Conservation (phyloP, 1,140 invertebrate genomes). For the Orussus abietinus region DNA sequence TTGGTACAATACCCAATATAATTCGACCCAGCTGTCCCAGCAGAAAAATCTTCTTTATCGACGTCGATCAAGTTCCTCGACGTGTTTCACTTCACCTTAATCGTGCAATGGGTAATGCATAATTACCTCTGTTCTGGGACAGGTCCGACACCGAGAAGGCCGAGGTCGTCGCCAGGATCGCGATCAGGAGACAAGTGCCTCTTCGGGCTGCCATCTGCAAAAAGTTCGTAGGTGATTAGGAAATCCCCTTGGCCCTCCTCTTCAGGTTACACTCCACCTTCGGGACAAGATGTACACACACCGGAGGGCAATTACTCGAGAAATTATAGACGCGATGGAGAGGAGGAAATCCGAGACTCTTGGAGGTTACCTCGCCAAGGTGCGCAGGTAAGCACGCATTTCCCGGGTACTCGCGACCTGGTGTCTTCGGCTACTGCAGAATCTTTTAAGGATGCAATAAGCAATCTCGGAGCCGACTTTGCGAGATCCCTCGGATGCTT, state of each 20-base stretch:
- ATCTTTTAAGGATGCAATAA: no score
- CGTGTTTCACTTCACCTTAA: background rate
- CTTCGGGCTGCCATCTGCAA: slow-evolving; percentile 45
- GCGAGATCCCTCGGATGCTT: no score
- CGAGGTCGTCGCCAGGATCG: slow-evolving; percentile 33
- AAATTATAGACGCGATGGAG: no score
- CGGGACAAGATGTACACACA: slow-evolving; percentile 9
- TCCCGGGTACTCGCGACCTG: slow-evolving; percentile 1
- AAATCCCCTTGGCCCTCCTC: slow-evolving; percentile 4
- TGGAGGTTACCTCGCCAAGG: slow-evolving; percentile 8
- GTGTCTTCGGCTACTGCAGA: slow-evolving; percentile 7
- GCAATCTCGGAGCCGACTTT: no score
- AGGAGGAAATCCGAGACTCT: slow-evolving; percentile 9
- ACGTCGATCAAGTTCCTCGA: slow-evolving; percentile 4
- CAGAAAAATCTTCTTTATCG: slow-evolving; percentile 3
- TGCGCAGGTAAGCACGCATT: slow-evolving; percentile 16
- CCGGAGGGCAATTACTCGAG: no score
- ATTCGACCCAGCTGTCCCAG: slow-evolving; percentile 1
- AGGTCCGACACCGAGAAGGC: slow-evolving; percentile 33
- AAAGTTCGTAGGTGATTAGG: slow-evolving; percentile 6
- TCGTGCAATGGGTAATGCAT: slow-evolving; percentile 5
- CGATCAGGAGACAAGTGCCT: slow-evolving; percentile 36
- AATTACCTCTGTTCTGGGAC: slow-evolving; percentile 29
- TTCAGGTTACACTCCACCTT: background rate
- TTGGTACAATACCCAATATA: slow-evolving; percentile 1